A percentile compares a stretch with the other conserved stretches of the same genome.
These are phyloP conservation scores for Lasiurus cinereus DNA, from an alignment of 2,113 vertebrate species.

Conservation along the genomic window DNA sequence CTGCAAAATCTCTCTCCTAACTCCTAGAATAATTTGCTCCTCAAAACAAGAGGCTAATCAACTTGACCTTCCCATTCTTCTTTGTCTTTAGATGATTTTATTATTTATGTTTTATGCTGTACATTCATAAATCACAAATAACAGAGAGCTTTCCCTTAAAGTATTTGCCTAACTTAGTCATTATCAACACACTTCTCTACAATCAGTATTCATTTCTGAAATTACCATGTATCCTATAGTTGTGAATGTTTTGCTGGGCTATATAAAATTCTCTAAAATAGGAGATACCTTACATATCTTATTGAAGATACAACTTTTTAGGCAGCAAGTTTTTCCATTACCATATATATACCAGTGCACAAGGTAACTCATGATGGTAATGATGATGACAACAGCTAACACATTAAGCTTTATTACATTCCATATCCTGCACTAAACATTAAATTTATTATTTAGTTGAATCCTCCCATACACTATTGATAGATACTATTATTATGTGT, in stretches of 20 bases:
- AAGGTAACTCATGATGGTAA: background rate
- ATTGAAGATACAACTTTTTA: constrained; percentile 8
- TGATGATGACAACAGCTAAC: background rate
- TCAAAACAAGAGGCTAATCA: background rate
- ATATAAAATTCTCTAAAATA: constrained; percentile 19
- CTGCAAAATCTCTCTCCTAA: constrained; percentile 48
- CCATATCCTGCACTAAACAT: background rate
- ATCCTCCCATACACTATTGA: background rate
- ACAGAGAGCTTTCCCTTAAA: constrained; percentile 29
- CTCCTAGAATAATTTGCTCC: background rate
- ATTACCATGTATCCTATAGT: background rate
- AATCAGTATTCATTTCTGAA: constrained; percentile 51
- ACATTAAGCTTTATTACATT: background rate
- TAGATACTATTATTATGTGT: background rate
- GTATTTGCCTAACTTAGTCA: constrained; percentile 6
- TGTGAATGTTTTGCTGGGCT: constrained; percentile 5
- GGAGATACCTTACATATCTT: constrained; percentile 39
- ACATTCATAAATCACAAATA: no score
- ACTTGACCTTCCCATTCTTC: background rate
- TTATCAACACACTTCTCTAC: background rate
- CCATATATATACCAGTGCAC: background rate
- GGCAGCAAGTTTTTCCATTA: constrained; percentile 28
- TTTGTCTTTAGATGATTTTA: background rate
- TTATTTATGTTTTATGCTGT: background rate
- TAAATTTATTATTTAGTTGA: background rate